Evolutionary conservation across 2,113 vertebrate genomes (phyloP), one percentile per base, ranked within the genome.

Genomic region (Atrichornis clamosus): DNA sequence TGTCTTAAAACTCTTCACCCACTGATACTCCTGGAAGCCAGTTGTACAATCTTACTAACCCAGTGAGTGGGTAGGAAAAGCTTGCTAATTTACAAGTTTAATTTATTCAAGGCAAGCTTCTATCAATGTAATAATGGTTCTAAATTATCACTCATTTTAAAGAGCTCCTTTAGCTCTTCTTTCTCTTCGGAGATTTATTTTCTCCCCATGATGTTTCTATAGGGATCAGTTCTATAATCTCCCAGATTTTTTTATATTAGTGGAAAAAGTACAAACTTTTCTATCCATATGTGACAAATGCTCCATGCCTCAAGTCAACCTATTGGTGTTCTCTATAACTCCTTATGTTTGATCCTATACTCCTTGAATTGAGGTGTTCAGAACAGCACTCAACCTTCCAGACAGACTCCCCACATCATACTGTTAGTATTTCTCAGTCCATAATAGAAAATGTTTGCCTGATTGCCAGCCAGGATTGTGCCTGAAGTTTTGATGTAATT

Each of bases 1-100:
- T 82, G 7, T 85, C 70, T 90, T 64, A 53, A 87, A 68, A 53
- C 26, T 65, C 11, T 68, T 94, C 84, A 67, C 27, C 14, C 21
- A 50, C 3, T 26, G 18, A 55, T 70, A 78, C 19, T 78, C 10
- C 68, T 79, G 22, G 52, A 90, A 87, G 17, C 21, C 49, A 68
- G 1, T 44, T 87, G n/a, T 79, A 69, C 11, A 75, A 3, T 89
- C 21, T 91, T 89, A 79, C 65, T 85, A 76, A 87, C 16, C 7
- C 56, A 49, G 20, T 53, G 24, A 69, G 8, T 49, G 32, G 27
- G 26, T 89, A 76, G 49, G 70, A 90, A 79, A 87, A 68, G 5
- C 76, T 70, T 83, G 13, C 44, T 88, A 91, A 88, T 95, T 93
- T 90, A 28, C 41, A 77, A 63, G 52, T 84, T 77, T 89, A 89